These are phyloP conservation scores for Parnassius mnemosyne DNA, from an alignment of 2,888 invertebrate genomes.

Conservation along the genomic window DNA sequence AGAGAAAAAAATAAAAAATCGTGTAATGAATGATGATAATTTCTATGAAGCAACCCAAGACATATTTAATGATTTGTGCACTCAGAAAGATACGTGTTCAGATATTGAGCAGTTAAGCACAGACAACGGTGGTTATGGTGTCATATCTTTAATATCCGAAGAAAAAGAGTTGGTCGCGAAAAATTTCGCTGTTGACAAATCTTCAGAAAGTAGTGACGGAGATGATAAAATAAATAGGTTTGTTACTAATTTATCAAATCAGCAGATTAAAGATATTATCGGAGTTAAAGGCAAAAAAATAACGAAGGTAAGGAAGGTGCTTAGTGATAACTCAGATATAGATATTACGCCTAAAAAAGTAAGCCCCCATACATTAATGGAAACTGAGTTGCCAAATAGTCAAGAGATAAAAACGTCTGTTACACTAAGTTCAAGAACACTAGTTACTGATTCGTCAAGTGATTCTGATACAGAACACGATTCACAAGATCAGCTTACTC, in stretches of 20 bases:
- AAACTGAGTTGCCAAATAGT: constrained; percentile 60
- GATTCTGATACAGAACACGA: constrained; percentile 58
- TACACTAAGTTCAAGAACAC: constrained; percentile 34
- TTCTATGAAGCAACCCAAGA: constrained; percentile 68
- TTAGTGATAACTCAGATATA: constrained; percentile 55
- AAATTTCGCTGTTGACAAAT: constrained; percentile 21
- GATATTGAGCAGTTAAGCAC: constrained; percentile 21
- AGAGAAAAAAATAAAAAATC: constrained; percentile 21
- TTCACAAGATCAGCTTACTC: constrained; percentile 48
- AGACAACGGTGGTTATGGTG: constrained; percentile 9
- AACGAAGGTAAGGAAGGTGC: constrained; percentile 5
- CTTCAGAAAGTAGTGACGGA: constrained; percentile 32
- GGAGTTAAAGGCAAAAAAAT: constrained; percentile 34
- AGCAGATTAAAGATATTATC: constrained; percentile 44
- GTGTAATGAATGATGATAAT: constrained; percentile 39
- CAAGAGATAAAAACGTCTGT: constrained; percentile 65
- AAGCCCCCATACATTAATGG: constrained; percentile 46
- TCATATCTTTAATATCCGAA: neutral
- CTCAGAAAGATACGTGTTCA: constrained; percentile 45
- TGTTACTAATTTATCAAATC: constrained; percentile 40
- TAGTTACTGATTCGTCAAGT: constrained; percentile 51
- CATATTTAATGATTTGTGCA: constrained; percentile 56
- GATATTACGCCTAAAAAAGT: constrained; percentile 58
- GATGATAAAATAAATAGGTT: constrained; percentile 40
- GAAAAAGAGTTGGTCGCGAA: constrained; percentile 18